Base-by-base conservation (phyloP, 2,797 vertebrate species). In the Corythornis leucogaster region DNA sequence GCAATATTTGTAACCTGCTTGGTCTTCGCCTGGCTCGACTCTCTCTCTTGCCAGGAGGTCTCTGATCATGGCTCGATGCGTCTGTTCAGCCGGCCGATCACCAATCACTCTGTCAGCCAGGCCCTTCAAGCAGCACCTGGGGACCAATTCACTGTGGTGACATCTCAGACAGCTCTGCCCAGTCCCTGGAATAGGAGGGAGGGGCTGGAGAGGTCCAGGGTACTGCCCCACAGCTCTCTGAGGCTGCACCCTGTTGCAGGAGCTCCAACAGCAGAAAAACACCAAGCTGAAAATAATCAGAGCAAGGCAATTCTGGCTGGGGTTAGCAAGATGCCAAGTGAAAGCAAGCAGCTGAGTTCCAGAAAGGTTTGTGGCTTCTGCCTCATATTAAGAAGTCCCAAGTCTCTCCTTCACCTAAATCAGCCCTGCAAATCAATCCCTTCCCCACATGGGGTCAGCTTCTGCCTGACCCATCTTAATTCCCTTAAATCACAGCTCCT, bases 71-170 rank as follows among this genome's bases (percentile, higher is more conserved):
- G 58, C 5, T 5, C 5, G 83, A 84, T 26, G 55, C 7, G 58
- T 45, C 11, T 0, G 21, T 15, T 68, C 74, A 80, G 63, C n/a
- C 5, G 0, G 51, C 74, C 59, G 69, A 75, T 67, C 79, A 33
- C 91, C 75, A 68, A 46, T 87, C 90, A 28, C 69, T 53, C 64
- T 67, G 76, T 33, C 95, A 92, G 73, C 66, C 85, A 10, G 54
- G 77, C 33, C 76, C 91, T 85, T 80, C 25, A n/a, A 96, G 85
- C 5, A 0, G 58, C 73, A 68, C 85, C 74, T 35, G 8, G 91
- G 70, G 87, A 94, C 59, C 66, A 11, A 19, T 35, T 57, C n/a
- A 1, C 80, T 40, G 1, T 2, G 4, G 90, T 84, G 90, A 66
- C 74, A 84, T n/a, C 85, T 64, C 64, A 4, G 59, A 18, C 43